Conservation (phyloP, 2,113 vertebrate genomes). For the Paratilapia polleni region DNA sequence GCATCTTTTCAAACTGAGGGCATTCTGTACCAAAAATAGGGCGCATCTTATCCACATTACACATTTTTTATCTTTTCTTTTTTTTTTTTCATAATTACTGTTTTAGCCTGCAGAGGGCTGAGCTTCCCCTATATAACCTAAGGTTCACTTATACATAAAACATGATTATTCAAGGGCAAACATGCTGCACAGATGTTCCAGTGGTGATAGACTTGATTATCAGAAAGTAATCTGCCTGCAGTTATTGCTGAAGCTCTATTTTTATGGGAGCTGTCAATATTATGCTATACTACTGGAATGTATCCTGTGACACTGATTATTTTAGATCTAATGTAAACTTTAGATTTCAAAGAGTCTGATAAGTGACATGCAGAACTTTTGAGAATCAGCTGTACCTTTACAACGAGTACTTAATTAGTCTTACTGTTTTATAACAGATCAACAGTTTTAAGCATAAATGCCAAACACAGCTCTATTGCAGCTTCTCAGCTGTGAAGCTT, state of each 20-base stretch:
- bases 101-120: background rate
- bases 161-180: slow-evolving; percentile 40
- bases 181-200: slow-evolving; percentile 28
- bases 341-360: background rate
- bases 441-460: background rate
- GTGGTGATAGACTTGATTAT: slow-evolving; percentile 8
- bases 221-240: background rate
- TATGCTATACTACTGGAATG: background rate
- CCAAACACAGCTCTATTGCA: background rate
- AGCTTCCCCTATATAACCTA: background rate
- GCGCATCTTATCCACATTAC: slow-evolving; percentile 6
- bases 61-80: slow-evolving; percentile 39
- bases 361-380: background rate
- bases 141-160: slow-evolving; percentile 11
- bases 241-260: slow-evolving; percentile 3
- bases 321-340: background rate
- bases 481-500: too few species aligned
- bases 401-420: background rate
- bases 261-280: background rate
- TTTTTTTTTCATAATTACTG: slow-evolving; percentile 15
- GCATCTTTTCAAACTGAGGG: slow-evolving; percentile 57
- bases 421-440: background rate
- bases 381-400: background rate
- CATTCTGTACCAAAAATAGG: slow-evolving; percentile 49
- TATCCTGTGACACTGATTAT: background rate